Base-by-base conservation (phyloP, 2,888 invertebrate species). In the Platyscelio sp. region DNA sequence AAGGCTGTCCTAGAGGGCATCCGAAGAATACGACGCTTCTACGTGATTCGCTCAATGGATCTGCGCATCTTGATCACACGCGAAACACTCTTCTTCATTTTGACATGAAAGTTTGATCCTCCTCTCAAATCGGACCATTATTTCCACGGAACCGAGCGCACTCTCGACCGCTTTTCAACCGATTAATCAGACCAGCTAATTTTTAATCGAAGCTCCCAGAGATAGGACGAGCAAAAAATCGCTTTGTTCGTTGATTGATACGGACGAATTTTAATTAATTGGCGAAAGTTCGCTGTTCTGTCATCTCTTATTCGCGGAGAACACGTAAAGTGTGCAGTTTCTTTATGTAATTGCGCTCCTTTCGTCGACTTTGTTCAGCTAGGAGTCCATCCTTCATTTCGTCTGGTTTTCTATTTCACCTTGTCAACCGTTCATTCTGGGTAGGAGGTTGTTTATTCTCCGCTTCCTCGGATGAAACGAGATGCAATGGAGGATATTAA, bases 1-100 rank as follows among this genome's bases (percentile, higher is more conserved):
- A 85, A 81, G 85, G 84, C 76, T 84, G 84, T 80, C 67, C 71
- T 79, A 79, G 84, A 79, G 79, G 75, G 79, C 84, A 75, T 74
- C 70, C 79, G 49, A 74, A 49, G 63, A 70, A 68, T 67, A 77
- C 82, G 67, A 49, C 67, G 76, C 67, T 71, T 58, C 63, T 67
- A 46, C 71, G 67, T 71, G 71, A 63, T 56, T 79, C 75, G 75
- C 49, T 75, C 76, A 76, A 76, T 82, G 76, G 65, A 71, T 71
- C 38, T 63, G 75, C 75, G 75, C 74, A 81, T 81, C 81, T 75
- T 63, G 81, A 75, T 80, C 74, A 61, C 80, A 63, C 46, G 56
- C 72, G 46, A 79, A 58, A 65, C 43, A 22, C 46, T 29, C 80
- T 27, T 68, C 60, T 67, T 68, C 46, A 29, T 61, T 68, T 80